These are phyloP conservation scores for Apodemia mormo DNA, from an alignment of 2,888 invertebrate genomes.

Conservation along the genomic window DNA sequence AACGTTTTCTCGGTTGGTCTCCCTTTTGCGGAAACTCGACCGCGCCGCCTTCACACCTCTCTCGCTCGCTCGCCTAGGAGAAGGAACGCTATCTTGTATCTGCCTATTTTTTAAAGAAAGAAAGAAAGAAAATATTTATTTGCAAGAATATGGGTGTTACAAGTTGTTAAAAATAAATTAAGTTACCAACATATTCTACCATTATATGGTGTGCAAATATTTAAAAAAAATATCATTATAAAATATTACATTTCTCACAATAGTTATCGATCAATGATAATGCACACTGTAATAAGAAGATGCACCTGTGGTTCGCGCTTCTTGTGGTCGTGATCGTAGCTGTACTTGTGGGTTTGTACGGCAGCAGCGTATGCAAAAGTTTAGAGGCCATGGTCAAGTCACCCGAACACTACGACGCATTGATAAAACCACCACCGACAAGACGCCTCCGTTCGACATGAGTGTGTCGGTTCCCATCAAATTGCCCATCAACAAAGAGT, in stretches of 20 bases:
- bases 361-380: conserved; percentile 8
- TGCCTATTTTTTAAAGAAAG: no score
- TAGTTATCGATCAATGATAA: background rate
- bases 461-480: no score
- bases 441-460: no score
- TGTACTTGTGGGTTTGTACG: conserved; percentile 3
- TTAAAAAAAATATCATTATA: no score
- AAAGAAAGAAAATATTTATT: no score
- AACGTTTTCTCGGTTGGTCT: conserved; percentile 10
- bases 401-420: conserved; percentile 13
- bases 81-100: no score
- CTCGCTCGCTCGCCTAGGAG: background rate
- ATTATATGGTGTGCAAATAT: no score
- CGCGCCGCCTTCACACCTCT: conserved; percentile 7
- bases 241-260: conserved; percentile 2
- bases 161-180: no score
- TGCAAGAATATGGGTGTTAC: no score
- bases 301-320: conserved; percentile 19
- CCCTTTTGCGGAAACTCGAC: conserved; percentile 11
- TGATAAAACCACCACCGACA: no score
- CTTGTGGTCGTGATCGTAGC: conserved; percentile 4
- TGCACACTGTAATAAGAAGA: background rate
- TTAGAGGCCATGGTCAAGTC: conserved; percentile 16
- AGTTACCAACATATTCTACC: no score
- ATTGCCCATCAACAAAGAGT: no score